Evolutionary conservation across 2,888 invertebrate genomes (phyloP).

Genomic region (Chrysomela aeneicollis): DNA sequence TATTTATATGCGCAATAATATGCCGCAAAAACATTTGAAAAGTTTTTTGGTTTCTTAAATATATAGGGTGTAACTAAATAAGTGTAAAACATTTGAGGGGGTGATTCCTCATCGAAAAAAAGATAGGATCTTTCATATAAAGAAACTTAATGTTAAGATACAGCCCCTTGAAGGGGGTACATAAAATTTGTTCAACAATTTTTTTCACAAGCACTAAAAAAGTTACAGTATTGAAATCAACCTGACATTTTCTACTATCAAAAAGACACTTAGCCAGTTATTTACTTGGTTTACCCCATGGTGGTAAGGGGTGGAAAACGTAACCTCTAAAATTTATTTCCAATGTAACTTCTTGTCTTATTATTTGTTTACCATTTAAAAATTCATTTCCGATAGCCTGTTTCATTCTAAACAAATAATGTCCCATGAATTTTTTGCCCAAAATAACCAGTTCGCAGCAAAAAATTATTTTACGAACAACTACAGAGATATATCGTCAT

Average conservation of each 20-base stretch:
- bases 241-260: not conserved
- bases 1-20: no score
- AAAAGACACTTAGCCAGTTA: slow-evolving; percentile 3
- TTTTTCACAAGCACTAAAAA: slow-evolving; percentile 1
- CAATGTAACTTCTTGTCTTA: not conserved
- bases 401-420: slow-evolving; percentile 34
- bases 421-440: slow-evolving; percentile 21
- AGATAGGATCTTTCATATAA: no score
- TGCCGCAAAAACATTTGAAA: no score
- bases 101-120: no score
- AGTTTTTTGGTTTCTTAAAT: no score
- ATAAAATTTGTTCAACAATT: slow-evolving; percentile 1
- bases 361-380: slow-evolving; percentile 31
- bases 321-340: slow-evolving; percentile 2
- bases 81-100: no score
- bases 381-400: slow-evolving; percentile 32
- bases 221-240: slow-evolving; percentile 5
- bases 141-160: slow-evolving; percentile 1
- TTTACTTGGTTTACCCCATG: slow-evolving; percentile 5
- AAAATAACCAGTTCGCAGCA: no score
- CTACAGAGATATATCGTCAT: no score
- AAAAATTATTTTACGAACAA: no score
- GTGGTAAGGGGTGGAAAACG: slow-evolving; percentile 1
- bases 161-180: slow-evolving; percentile 3
- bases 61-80: no score